These are phyloP conservation scores for Oceanodroma tethys DNA, from an alignment of 2,113 vertebrate genomes.

Conservation along the genomic window DNA sequence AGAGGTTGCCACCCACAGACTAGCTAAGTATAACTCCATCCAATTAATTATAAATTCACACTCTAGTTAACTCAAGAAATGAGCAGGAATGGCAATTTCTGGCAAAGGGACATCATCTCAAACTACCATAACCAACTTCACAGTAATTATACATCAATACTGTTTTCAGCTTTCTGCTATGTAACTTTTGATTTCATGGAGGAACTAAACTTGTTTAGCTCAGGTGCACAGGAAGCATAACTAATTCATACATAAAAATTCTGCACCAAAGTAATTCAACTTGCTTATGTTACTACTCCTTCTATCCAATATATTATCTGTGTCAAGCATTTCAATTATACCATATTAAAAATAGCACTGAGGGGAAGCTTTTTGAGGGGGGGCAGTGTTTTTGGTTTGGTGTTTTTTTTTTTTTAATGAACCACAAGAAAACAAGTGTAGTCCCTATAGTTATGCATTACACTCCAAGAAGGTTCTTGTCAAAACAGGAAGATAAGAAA, in stretches of 20 bases:
- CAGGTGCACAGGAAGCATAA: background rate
- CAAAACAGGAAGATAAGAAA: background rate
- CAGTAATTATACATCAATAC: background rate
- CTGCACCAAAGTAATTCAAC: background rate
- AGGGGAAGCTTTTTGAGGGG: background rate
- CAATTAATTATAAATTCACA: constrained; percentile 31
- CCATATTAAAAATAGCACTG: background rate
- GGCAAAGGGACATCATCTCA: background rate
- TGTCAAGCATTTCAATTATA: background rate
- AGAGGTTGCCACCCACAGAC: constrained; percentile 40
- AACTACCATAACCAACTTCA: background rate
- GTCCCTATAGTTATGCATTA: background rate
- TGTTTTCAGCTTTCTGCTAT: background rate
- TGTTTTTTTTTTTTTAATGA: background rate
- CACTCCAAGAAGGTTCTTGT: background rate
- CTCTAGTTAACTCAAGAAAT: background rate
- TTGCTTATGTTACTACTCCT: background rate
- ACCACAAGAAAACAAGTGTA: background rate
- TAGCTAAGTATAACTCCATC: constrained; percentile 37
- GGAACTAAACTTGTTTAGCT: background rate
- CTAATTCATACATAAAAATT: background rate
- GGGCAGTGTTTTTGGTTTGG: too few relatives aligned
- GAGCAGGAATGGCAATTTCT: background rate
- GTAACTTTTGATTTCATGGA: background rate
- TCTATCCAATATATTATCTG: background rate